phyloP scores from a whole-genome alignment of 1,140 invertebrate genomes.

The Zaprionus kolodkinae region DNA sequence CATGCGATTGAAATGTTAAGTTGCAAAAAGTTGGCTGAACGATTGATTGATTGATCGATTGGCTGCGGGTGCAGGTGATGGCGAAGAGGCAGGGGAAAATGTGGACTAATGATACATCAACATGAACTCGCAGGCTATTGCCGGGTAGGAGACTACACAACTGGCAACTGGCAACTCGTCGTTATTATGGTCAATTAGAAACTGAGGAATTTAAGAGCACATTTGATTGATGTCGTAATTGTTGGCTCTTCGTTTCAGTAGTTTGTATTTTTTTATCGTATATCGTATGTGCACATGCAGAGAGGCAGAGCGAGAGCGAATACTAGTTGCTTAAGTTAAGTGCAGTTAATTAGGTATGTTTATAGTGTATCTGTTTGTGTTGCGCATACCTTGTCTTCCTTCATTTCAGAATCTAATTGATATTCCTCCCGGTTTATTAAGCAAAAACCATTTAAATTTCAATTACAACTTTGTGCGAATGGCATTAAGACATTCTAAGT shows the following conservation, averaged over 20 bases:
- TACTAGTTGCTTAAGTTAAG: constrained; percentile 12
- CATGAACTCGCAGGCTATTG: constrained; percentile 15
- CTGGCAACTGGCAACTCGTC: constrained; percentile 17
- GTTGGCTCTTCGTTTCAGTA: constrained; percentile 7
- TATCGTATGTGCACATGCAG: background rate
- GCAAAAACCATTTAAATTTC: constrained; percentile 1
- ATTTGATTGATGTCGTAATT: constrained; percentile 49
- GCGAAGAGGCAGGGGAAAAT: constrained; percentile 3
- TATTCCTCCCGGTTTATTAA: background rate
- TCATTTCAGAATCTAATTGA: constrained; percentile 3
- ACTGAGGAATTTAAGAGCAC: constrained; percentile 36
- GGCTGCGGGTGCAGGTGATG: constrained; percentile 6
- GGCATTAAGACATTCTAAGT: constrained; percentile 4
- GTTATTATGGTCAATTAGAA: constrained; percentile 56
- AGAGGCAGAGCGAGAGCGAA: background rate
- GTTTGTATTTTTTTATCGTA: constrained; percentile 6
- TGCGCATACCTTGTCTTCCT: background rate
- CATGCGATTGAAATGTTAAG: constrained; percentile 56
- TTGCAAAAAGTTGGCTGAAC: constrained; percentile 46
- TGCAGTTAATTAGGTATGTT: background rate
- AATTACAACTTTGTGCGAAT: constrained; percentile 18
- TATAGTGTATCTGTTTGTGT: background rate
- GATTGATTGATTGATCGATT: constrained; percentile 46
- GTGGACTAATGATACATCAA: constrained; percentile 37
- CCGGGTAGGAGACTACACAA: no score